Evolutionary conservation across 2,113 vertebrate species (phyloP), one percentile per base, ranked within the genome.

Genomic region (Oplegnathus fasciatus): DNA sequence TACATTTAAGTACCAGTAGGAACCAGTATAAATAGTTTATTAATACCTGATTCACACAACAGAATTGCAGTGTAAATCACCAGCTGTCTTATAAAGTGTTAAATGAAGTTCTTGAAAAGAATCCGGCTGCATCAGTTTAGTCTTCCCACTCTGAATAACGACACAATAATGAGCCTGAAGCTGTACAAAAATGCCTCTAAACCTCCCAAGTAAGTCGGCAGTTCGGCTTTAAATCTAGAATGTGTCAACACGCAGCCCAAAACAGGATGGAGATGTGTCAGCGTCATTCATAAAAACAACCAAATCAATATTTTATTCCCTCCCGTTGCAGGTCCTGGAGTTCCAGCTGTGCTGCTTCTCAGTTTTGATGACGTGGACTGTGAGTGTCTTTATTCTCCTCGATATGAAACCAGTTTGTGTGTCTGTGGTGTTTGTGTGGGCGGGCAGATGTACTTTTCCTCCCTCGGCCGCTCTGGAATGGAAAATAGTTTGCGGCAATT

Each of bases 261-360:
- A 22, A 44, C 18, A n/a, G 28, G 64, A 24, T 5, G 34, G 7
- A 22, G 42, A 6, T 14, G 7, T 3, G 17, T 61, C 34, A 22
- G 37, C 22, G 34, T 32, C 11, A 37, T 50, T 34, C n/a, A 66
- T 60, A 20, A 60, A 37, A 6, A 22, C 32, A 5, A 57, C 20
- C 3, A 3, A 6, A 37, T 37, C 34, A 0, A 34, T 68, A 1
- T 62, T 30, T 18, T 6, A 9, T 42, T 40, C 2, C 6, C 32
- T 74, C 48, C 22, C 9, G 0, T 80, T 24, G 77, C 86, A 99
- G 98, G 98, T 71, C 98, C 98, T 18, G 96, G 95, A 1, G 93
- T 98, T 61, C 98, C 98, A 30, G 83, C 96, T 58, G 96, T 98
- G 70, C 96, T 97, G 60, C 88, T 94, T 1, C 78, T 93, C 0